A percentile compares a stretch with the other conserved stretches of the same genome.
Conservation (phyloP, 2,797 vertebrate species). For the Caiman crocodilus region DNA sequence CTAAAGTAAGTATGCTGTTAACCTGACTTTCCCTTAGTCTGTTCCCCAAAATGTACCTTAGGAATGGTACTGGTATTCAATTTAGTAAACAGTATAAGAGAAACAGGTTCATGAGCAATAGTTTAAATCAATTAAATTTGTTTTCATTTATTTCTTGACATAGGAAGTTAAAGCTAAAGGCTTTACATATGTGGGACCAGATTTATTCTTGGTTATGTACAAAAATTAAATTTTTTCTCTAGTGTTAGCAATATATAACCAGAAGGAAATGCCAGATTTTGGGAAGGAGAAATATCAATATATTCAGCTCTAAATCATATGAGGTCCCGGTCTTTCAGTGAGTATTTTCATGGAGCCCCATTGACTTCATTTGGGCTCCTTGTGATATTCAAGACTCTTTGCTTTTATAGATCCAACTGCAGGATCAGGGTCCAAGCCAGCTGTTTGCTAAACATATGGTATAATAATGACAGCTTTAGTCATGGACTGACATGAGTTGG, state of each 20-base stretch:
- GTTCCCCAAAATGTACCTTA: background rate
- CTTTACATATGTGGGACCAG: background rate
- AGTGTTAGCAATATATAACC: background rate
- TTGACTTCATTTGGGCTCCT: background rate
- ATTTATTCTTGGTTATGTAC: background rate
- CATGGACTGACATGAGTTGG: background rate
- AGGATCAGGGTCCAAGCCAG: background rate
- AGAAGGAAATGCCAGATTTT: background rate
- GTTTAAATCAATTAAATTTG: background rate
- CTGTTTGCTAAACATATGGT: background rate
- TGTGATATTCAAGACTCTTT: background rate
- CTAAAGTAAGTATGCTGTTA: slow-evolving; percentile 53
- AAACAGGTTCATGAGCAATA: background rate
- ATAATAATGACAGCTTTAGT: background rate
- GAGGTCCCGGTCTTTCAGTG: no score
- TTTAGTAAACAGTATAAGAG: background rate
- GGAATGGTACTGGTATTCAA: background rate
- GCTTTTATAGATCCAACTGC: background rate
- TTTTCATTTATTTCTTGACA: background rate
- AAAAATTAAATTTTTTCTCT: background rate
- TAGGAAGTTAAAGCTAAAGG: background rate
- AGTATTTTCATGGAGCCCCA: background rate
- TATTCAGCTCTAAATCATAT: background rate
- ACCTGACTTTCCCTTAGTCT: background rate
- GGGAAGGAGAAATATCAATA: background rate